Percentiles rank a stretch among this genome's conserved stretches.
Evolutionary conservation across 2,113 vertebrate species (phyloP).

Genomic region (Xenus cinereus): DNA sequence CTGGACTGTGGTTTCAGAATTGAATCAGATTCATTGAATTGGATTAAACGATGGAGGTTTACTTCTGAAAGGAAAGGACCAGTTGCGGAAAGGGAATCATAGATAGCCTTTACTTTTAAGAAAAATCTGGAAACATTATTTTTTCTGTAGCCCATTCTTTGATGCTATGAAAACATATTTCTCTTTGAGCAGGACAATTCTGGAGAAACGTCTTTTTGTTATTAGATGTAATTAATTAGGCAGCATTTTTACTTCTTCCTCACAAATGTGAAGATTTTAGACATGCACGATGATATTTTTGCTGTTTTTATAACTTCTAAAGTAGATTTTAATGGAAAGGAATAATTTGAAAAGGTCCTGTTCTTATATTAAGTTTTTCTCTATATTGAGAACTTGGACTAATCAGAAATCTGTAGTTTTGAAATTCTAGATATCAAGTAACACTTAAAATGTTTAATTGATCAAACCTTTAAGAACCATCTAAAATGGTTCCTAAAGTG

Average conservation of each 20-base stretch:
- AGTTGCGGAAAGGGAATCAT: neutral
- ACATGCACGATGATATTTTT: fast-evolving
- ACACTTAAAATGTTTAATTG: neutral
- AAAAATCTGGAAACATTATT: neutral
- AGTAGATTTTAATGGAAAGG: neutral
- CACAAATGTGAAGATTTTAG: neutral
- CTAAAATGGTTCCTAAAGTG: neutral
- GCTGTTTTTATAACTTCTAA: neutral
- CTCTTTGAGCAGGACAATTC: neutral
- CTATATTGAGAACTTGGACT: neutral
- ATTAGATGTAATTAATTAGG: neutral
- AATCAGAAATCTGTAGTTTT: neutral
- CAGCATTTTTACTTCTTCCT: neutral
- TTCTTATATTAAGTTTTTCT: neutral
- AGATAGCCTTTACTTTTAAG: neutral
- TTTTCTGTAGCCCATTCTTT: neutral
- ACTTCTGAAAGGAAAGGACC: neutral
- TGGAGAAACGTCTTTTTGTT: neutral
- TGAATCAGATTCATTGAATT: neutral
- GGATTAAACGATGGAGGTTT: neutral
- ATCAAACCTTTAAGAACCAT: neutral
- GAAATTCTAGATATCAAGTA: neutral
- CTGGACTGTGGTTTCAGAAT: neutral
- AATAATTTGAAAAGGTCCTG: neutral
- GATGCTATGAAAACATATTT: neutral